Base-by-base conservation (phyloP, 2,113 vertebrate genomes). In the Variabilichromis moorii region DNA sequence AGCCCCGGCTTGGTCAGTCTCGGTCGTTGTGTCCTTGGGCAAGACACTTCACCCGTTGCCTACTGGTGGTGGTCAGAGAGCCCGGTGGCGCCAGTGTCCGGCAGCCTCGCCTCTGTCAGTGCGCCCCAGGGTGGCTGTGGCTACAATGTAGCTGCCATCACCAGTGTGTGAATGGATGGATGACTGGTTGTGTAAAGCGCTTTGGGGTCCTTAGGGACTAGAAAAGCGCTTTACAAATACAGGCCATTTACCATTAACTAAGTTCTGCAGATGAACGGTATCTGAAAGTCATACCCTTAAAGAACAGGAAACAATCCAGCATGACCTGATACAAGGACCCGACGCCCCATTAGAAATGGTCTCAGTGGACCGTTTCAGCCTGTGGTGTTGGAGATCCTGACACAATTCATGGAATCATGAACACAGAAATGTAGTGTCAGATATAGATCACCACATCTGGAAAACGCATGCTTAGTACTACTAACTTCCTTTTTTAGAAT, bases 161-260 rank as follows among this genome's bases (percentile, higher is more conserved):
- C 42, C 42, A 0, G 42, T 45, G 42, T 45, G 12, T 45, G 42
- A 45, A 45, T 45, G 6, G 0, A 13, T 45, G 42, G 1, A 2
- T 14, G 42, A 14, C 3, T 14, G 42, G 42, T 14, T 45, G 3
- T 45, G 42, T 45, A 14, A 45, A 45, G 13, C 3, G 13, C 42
- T 7, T 45, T 45, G 42, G 42, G 42, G 42, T 45, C 40, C 40
- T 13, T 42, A 42, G 12, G 40, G 40, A 42, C 40, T 14, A 45
- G 40, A 0, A 40, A 40, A 40, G 37, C 0, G 1, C 40, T 42
- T 14, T 42, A 42, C 12, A 42, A 14, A 42, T 42, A 42, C 40
- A 42, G 6, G 13, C 2, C 12, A 45, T 42, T 42, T 40, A 45
- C 1, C 6, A 45, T 45, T 45, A 45, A 45, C 42, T 45, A 45